Base-by-base conservation (phyloP, 2,888 invertebrate species). In the Lasioglossum lativentre region DNA sequence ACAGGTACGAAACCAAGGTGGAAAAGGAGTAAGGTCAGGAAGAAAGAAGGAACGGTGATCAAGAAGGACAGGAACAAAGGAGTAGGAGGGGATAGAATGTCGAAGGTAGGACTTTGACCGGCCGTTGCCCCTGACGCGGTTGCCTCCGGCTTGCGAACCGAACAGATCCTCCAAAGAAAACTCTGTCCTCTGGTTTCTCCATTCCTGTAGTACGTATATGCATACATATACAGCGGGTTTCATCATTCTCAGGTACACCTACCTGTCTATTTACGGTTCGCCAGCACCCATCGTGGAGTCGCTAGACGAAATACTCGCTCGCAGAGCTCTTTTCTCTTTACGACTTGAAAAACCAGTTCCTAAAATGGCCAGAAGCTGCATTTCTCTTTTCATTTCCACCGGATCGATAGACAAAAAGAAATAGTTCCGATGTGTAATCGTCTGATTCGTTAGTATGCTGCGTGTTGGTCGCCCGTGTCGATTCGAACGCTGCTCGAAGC, bases 81-180 rank as follows among this genome's bases (percentile, higher is more conserved):
- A 82, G 30, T 52, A 78, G 23, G 87, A 76, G 85, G 80, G 86
- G 78, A 86, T 75, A 88, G 84, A 86, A 85, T 83, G 90, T 86
- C 84, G 91, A 91, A 90, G 91, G 93, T 92, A 93, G 93, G 94
- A 94, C 94, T 94, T 94, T 95, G 95, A 95, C 95, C 95, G 95
- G 95, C 92, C 95, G 93, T 95, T 95, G 95, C 94, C 94, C 90
- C 92, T 88, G 85, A 88, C 82, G 89, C 86, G 82, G 83, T 83
- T 76, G 90, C 85, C 88, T 85, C 85, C 88, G 86, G 84, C 86
- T 47, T 23, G 82, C 76, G 59, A 75, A 88, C 89, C 86, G 87
- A 90, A 86, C 89, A 79, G 34, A 87, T 90, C 89, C 84, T 87
- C 87, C 70, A 83, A 91, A 88, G 91, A 88, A 91, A 90, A 89